Evolutionary conservation across 2,113 vertebrate genomes (phyloP), one percentile per base, ranked within the genome.

Genomic region (Natator depressus): DNA sequence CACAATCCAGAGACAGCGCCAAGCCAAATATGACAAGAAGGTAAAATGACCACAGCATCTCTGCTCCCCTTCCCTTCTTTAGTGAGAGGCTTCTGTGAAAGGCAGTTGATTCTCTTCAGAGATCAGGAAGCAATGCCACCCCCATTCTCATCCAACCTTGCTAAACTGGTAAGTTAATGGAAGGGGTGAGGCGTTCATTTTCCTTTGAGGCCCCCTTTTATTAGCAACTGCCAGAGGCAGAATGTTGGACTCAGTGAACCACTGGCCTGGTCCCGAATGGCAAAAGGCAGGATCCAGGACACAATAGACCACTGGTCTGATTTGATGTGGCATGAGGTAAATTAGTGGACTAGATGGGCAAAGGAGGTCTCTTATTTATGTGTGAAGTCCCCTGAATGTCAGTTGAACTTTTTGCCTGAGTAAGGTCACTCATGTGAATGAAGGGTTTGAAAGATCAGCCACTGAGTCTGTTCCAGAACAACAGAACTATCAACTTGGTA

Each of bases 11-110:
- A 98, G 99, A 85, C 95, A 98, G 3, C 98, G 97, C 5, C 98
- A 99, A 91, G 99, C 98, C 91, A 99, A 99, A 95, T 99, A 99
- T 4, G 99, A 99, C 97, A 99, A 99, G 97, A 99, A 99, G 99
- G 99, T 99, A 97, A 93, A 19, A 65, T 96, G 82, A 80, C 80
- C 87, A 49, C 80, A 46, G 12, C 46, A 59, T 78, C 81, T 85
- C 38, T 3, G 0, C n/a, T 96, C 14, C 10, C 8, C 78, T 88
- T 72, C 50, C n/a, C 42, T 92, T 0, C 2, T 35, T 1, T 91
- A 84, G 57, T 53, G 38, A 97, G 22, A 46, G 29, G n/a, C 50
- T 10, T 65, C 89, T 54, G 38, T 87, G 59, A 8, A 80, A 92
- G 81, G 29, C 88, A 22, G n/a, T 83, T 1, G 0, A 20, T 84